Percentiles rank a stretch among this genome's conserved stretches.
Evolutionary conservation across 2,797 vertebrate species (phyloP).

Genomic region (Poeciliopsis infans): DNA sequence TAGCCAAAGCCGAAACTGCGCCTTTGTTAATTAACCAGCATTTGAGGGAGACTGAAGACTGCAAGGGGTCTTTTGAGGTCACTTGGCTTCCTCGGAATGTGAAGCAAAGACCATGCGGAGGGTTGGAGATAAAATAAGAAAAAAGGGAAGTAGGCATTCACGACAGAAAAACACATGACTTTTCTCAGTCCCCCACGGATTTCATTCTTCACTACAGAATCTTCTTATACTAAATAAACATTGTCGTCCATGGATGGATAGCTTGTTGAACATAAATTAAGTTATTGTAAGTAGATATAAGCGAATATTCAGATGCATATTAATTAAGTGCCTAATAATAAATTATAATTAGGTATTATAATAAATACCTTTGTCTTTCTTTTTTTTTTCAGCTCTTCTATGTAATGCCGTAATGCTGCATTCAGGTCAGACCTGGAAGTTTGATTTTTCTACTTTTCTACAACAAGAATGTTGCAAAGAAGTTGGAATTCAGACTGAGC

Average conservation of each 20-base stretch:
- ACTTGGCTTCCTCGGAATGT: slow-evolving; percentile 52
- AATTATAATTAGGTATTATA: too few relatives aligned
- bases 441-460: not conserved
- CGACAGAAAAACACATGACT: too few relatives aligned
- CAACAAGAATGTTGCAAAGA: not conserved
- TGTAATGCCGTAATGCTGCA: not conserved
- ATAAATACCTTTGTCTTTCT: not conserved
- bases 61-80: slow-evolving; percentile 74
- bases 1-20: slow-evolving; percentile 71
- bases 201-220: not conserved
- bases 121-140: slow-evolving; percentile 45
- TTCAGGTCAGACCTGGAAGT: not conserved
- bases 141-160: not conserved
- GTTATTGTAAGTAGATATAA: not conserved
- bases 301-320: not conserved
- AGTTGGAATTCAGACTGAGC: not conserved
- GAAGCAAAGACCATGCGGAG: slow-evolving; percentile 58
- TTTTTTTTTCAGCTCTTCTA: not conserved
- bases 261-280: not conserved
- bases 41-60: slow-evolving; percentile 73
- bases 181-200: not conserved
- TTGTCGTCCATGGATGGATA: not conserved
- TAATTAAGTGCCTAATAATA: not conserved
- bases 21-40: slow-evolving; percentile 79
- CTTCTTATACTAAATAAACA: not conserved